Conservation (phyloP, 2,113 vertebrate genomes). For the Nothoprocta pentlandii region DNA sequence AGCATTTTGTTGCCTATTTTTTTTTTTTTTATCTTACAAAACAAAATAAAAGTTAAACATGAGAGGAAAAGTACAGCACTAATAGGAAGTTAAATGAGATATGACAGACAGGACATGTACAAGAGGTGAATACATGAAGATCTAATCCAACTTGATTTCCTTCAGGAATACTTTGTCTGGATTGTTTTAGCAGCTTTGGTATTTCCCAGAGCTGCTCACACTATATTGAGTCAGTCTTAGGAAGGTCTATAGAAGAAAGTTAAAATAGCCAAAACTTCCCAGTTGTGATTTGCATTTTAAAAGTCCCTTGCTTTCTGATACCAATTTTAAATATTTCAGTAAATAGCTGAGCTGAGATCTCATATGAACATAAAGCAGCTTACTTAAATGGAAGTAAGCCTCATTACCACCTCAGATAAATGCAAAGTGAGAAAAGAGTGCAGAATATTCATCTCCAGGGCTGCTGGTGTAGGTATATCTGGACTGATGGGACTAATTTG, state of each 20-base stretch:
- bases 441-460: not conserved
- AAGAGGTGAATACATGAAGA: not conserved
- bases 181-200: not conserved
- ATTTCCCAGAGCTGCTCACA: not conserved
- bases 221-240: not conserved
- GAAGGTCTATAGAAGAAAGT: not conserved
- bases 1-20: not conserved
- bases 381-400: not conserved
- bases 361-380: not conserved
- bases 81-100: conserved; percentile 2
- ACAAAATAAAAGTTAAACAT: not conserved
- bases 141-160: not conserved
- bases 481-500: not conserved
- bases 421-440: not conserved
- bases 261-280: not conserved
- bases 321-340: not conserved
- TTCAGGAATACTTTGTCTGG: not conserved
- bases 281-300: not conserved
- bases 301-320: not conserved
- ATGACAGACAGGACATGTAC: not conserved
- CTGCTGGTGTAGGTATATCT: not conserved
- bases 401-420: not conserved
- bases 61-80: not conserved
- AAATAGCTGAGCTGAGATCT: not conserved
- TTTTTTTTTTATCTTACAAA: not conserved